Conservation (phyloP, 2,888 invertebrate species). For the Volucella bombylans region DNA sequence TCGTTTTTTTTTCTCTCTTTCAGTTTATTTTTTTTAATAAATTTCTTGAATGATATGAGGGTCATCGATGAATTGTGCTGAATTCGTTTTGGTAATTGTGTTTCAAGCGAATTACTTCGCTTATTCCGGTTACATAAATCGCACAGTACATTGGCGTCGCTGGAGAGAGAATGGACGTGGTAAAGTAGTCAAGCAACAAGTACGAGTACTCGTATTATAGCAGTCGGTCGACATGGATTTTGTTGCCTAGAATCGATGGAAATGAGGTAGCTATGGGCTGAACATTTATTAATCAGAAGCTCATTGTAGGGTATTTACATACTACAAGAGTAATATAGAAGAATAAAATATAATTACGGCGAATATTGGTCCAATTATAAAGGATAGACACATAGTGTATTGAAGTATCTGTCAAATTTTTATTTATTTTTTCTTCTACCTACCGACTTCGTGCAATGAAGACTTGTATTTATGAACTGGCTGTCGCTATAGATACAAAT, state of each 20-base stretch:
- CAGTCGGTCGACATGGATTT: slow-evolving; percentile 48
- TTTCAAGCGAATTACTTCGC: slow-evolving; percentile 30
- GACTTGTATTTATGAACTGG: no score
- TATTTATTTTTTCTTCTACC: no score
- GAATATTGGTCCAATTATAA: no score
- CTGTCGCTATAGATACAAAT: no score
- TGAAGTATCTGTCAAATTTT: no score
- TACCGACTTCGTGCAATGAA: no score
- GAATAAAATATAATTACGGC: no score
- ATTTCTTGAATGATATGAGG: slow-evolving; percentile 48
- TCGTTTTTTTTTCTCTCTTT: not conserved
- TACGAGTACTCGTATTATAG: not conserved
- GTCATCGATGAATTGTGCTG: slow-evolving; percentile 69
- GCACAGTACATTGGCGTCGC: no score
- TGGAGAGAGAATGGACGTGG: not conserved
- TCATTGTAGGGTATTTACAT: not conserved
- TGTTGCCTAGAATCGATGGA: slow-evolving; percentile 55
- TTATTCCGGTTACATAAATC: slow-evolving; percentile 66
- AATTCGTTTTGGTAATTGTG: slow-evolving; percentile 48
- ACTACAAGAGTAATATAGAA: not conserved
- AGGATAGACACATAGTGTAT: no score
- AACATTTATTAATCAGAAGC: not conserved
- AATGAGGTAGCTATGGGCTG: slow-evolving; percentile 6
- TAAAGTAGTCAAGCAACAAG: slow-evolving; percentile 27
- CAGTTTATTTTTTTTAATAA: slow-evolving; percentile 6